Conservation (phyloP, 2,888 invertebrate genomes). For the Oligia strigilis region DNA sequence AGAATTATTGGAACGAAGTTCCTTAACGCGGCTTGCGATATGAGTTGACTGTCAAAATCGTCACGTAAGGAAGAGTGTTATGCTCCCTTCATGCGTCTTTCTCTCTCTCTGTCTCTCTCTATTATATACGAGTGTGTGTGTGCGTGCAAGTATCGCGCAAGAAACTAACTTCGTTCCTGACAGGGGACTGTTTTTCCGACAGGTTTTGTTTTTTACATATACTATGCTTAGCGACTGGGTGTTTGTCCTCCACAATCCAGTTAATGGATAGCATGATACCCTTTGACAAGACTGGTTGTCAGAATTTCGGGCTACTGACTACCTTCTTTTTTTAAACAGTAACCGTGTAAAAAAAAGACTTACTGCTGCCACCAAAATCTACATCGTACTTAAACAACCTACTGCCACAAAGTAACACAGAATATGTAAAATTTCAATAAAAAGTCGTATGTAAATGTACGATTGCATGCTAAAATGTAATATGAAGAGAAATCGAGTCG, state of each 20-base stretch:
- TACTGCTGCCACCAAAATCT: not conserved
- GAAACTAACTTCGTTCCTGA: no score
- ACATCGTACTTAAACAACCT: not conserved
- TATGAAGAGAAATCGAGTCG: slow-evolving; percentile 61
- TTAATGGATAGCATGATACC: not conserved
- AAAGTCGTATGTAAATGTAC: slow-evolving; percentile 68
- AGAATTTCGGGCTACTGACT: not conserved
- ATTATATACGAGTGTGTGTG: no score
- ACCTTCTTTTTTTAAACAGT: no score
- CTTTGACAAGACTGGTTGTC: not conserved
- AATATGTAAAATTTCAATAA: slow-evolving; percentile 51
- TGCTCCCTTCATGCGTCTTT: no score
- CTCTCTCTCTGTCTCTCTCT: no score
- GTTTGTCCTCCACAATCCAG: not conserved
- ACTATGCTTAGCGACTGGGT: not conserved
- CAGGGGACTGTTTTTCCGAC: no score
- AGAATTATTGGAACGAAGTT: no score
- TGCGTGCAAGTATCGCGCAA: no score
- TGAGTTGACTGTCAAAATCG: no score
- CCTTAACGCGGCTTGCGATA: no score
- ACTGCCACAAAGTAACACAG: not conserved
- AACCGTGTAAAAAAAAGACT: no score
- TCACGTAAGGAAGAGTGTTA: no score
- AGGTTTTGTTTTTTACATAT: not conserved
- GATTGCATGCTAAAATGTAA: slow-evolving; percentile 71